phyloP scores from a whole-genome alignment of 2,113 vertebrate species.

The Plotosus lineatus region DNA sequence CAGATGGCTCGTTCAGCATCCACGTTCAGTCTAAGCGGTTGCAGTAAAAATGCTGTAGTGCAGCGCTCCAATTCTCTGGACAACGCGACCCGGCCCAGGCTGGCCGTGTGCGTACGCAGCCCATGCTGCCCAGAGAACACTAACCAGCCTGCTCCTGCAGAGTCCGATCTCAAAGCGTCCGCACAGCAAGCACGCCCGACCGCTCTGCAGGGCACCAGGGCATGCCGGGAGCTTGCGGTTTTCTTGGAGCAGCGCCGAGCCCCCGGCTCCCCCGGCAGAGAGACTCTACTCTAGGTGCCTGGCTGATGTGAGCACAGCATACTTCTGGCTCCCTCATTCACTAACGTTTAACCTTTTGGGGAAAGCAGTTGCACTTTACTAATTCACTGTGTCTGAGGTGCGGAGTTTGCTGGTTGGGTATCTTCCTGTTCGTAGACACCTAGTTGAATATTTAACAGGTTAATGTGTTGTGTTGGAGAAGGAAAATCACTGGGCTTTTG shows the following conservation, averaged over 20 bases:
- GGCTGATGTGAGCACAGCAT: conserved; percentile 65
- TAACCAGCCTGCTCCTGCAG: conserved; percentile 53
- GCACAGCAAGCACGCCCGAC: conserved; percentile 6
- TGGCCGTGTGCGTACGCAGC: conserved; percentile 67
- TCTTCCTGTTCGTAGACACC: neutral
- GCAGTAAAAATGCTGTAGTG: conserved; percentile 71
- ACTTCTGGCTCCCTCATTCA: conserved; percentile 42
- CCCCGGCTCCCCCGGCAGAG: conserved; percentile 61
- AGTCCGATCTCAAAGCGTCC: conserved; percentile 29
- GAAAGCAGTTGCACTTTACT: conserved; percentile 42
- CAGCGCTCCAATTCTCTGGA: conserved; percentile 81
- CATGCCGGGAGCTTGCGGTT: conserved; percentile 44
- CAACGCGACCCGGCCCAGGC: conserved; percentile 69
- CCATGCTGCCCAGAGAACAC: conserved; percentile 59
- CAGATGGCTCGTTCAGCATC: conserved; percentile 83
- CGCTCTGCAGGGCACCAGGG: conserved; percentile 33
- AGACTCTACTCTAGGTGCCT: conserved; percentile 68
- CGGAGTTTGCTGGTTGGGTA: conserved; percentile 13
- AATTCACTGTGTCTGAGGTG: conserved; percentile 26
- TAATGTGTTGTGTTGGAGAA: neutral
- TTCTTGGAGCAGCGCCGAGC: conserved; percentile 54
- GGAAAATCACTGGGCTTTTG: neutral
- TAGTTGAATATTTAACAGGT: neutral
- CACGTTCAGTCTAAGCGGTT: conserved; percentile 75
- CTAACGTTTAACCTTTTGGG: conserved; percentile 40